phyloP scores from a whole-genome alignment of 2,113 vertebrate species.

The Hyla sarda region DNA sequence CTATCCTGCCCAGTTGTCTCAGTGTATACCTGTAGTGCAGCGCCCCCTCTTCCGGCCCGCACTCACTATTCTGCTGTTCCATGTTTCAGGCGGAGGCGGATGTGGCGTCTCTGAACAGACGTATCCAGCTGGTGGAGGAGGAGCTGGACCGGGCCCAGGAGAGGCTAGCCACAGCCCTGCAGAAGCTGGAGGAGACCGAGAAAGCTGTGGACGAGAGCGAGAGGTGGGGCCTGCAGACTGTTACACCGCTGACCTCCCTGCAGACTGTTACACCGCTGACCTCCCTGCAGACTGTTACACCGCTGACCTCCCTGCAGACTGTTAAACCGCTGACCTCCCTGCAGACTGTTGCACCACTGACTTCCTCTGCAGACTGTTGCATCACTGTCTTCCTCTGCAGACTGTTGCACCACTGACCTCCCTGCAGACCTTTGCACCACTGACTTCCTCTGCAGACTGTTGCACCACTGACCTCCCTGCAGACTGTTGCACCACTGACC shows the following conservation, averaged over 20 bases:
- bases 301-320: too few relatives aligned
- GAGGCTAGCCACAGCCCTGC: constrained; percentile 91
- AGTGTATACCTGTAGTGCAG: too few relatives aligned
- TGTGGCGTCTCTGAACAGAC: constrained; percentile 94
- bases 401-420: too few relatives aligned
- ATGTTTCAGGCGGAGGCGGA: constrained; percentile 89
- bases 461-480: not conserved
- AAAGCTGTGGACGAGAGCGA: constrained; percentile 97
- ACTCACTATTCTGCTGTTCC: too few relatives aligned
- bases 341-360: not conserved
- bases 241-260: not conserved
- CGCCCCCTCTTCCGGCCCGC: too few relatives aligned
- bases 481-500: not conserved
- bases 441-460: not conserved
- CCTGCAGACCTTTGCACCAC: too few relatives aligned
- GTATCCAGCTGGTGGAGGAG: constrained; percentile 97
- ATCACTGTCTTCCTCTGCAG: not conserved
- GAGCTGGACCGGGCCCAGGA: constrained; percentile 97
- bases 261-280: too few relatives aligned
- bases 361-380: not conserved
- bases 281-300: too few relatives aligned
- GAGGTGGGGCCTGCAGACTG: constrained; percentile 74
- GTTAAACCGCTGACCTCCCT: not conserved
- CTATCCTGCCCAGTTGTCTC: too few relatives aligned
- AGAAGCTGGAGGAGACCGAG: constrained; percentile 97